Evolutionary conservation across 2,888 invertebrate genomes (phyloP).

Genomic region (Stenoptilia bipunctidactyla): DNA sequence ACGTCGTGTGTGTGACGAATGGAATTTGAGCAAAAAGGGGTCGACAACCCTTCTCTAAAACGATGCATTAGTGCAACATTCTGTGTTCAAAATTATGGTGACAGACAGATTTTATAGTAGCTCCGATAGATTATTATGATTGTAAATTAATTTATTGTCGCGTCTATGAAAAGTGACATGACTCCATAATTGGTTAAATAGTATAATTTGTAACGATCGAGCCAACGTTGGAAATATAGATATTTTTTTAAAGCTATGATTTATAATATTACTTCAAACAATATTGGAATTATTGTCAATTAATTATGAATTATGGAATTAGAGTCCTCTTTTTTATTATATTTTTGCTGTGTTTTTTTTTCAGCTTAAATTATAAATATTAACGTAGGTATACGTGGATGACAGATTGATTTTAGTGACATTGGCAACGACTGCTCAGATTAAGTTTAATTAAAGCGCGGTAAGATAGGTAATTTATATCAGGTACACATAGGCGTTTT

Average conservation of each 20-base stretch:
- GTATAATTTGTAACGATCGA: neutral
- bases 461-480: too few relatives aligned
- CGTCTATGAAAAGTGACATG: constrained; percentile 41
- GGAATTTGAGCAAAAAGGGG: constrained; percentile 44
- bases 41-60: constrained; percentile 50
- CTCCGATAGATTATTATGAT: constrained; percentile 42
- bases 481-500: too few relatives aligned
- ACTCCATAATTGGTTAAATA: constrained; percentile 32
- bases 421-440: too few relatives aligned
- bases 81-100: constrained; percentile 64
- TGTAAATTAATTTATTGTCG: constrained; percentile 57
- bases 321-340: neutral
- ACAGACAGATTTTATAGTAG: constrained; percentile 56
- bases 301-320: too few relatives aligned
- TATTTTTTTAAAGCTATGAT: too few relatives aligned
- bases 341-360: neutral
- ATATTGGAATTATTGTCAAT: too few relatives aligned
- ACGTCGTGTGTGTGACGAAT: constrained; percentile 65
- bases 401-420: too few relatives aligned
- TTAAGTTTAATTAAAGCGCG: too few relatives aligned
- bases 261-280: too few relatives aligned
- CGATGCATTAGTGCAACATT: constrained; percentile 53
- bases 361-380: too few relatives aligned
- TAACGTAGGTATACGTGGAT: too few relatives aligned
- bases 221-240: too few relatives aligned